Conservation (phyloP, 2,888 invertebrate species). For the Drosophila prostipennis region DNA sequence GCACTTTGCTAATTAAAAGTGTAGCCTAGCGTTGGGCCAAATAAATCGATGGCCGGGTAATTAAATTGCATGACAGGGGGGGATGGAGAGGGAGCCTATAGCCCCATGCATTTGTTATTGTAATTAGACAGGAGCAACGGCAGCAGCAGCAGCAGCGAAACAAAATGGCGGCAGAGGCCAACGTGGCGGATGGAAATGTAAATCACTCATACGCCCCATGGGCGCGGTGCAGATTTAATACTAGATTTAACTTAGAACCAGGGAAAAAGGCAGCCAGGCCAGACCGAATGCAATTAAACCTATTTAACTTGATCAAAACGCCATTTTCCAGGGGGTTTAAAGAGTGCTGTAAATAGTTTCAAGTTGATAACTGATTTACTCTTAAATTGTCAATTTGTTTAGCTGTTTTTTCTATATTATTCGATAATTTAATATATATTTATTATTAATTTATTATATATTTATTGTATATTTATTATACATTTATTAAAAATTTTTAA, state of each 20-base stretch:
- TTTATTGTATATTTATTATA: too few relatives aligned
- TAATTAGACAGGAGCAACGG: constrained; percentile 58
- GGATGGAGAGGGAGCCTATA: not conserved
- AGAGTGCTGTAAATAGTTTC: not conserved
- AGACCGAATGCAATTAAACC: constrained; percentile 8
- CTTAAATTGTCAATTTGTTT: not conserved
- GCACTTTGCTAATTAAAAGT: constrained; percentile 78
- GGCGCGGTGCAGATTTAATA: constrained; percentile 27
- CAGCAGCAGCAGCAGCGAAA: constrained; percentile 52
- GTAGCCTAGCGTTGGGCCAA: constrained; percentile 66
- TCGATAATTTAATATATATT: too few relatives aligned
- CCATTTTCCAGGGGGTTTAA: not conserved
- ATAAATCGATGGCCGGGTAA: constrained; percentile 78
- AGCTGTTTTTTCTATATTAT: too few relatives aligned
- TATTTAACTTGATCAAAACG: constrained; percentile 14
- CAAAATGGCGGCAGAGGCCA: constrained; percentile 58
- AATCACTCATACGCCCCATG: constrained; percentile 65
- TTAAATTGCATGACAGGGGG: constrained; percentile 71
- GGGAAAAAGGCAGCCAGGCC: constrained; percentile 7
- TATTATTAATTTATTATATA: too few relatives aligned
- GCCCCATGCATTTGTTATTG: constrained; percentile 61
- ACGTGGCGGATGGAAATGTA: constrained; percentile 43
- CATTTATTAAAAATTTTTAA: too few relatives aligned
- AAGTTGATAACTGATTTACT: not conserved
- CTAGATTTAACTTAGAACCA: constrained; percentile 14